Base-by-base conservation (phyloP, 1,140 invertebrate species). In the Bombus sylvicola region DNA sequence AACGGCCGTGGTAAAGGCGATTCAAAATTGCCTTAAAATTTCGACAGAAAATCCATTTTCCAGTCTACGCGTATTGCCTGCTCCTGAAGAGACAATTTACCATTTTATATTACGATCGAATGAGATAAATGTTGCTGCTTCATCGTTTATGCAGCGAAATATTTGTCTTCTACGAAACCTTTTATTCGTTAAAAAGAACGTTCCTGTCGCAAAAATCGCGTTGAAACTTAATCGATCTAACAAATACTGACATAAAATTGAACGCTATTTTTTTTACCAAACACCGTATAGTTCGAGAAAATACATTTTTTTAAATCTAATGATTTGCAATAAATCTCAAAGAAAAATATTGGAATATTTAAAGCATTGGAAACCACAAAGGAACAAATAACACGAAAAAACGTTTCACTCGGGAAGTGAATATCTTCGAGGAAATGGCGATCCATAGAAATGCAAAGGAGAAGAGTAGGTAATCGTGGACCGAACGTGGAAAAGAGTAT, bases 401-500 rank as follows among this genome's bases (percentile, higher is more conserved):
- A 8, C 47, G 47, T 22, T 18, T 6, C 18, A 53, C 47, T 53
- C 5, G 47, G 5, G 18, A 22, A 53, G 5, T 22, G 18, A 66
- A 31, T n/a, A 34, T 34, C 0, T 3, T 66, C 15, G 62, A 31
- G 62, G 3, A 25, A 82, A 75, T 53, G 1, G 47, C 47, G 1
- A 22, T 2, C 18, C 47, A 22, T 53, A 22, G 47, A 8, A 6
- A 22, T 18, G 47, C 18, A 53, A 22, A 18, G 47, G 47, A 53
- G n/a, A 75, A 47, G 22, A 22, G 5, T 37, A 8, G 9, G 34
- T 22, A 43, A 64, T 76, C 73, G 41, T 0, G 28, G 4, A 25
- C 10, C 13, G 15, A 18, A 28, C 9, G 28, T 75, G 64, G 43
- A 41, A 71, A 84, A 84, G 74, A 84, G 66, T 59, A 57, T 41